Percentiles rank a stretch among this genome's conserved stretches.
Evolutionary conservation across 2,797 vertebrate genomes (phyloP).

Genomic region (Hydrocynus forskahlii): DNA sequence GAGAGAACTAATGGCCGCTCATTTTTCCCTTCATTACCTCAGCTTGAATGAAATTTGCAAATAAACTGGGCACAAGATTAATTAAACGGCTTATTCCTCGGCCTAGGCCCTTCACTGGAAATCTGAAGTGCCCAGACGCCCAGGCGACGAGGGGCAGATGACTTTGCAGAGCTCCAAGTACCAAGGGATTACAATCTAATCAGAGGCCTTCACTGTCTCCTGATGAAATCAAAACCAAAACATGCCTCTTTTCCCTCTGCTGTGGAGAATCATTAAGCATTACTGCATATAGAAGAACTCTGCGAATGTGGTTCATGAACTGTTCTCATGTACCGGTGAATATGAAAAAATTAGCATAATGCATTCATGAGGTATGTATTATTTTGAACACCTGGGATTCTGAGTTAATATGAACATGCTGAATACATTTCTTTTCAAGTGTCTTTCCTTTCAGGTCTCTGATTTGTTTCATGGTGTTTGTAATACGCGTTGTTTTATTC

Average conservation of each 20-base stretch:
- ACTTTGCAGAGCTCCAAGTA: constrained; percentile 4
- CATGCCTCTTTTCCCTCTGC: neutral
- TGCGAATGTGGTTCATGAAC: neutral
- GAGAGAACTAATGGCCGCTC: constrained; percentile 35
- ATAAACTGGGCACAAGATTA: constrained; percentile 47
- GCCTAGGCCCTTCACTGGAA: constrained; percentile 11
- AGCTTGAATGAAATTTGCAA: constrained; percentile 39
- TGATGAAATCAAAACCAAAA: constrained; percentile 33
- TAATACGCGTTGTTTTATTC: neutral
- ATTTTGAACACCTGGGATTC: neutral
- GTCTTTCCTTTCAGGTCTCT: neutral
- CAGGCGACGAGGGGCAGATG: neutral
- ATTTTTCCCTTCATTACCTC: constrained; percentile 20
- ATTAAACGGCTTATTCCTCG: constrained; percentile 44
- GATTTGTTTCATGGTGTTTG: neutral
- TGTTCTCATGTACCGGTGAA: neutral
- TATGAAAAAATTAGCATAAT: neutral
- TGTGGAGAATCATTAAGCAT: neutral
- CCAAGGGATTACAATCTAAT: constrained; percentile 31
- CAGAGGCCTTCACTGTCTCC: constrained; percentile 19
- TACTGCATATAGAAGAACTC: neutral
- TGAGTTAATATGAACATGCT: neutral
- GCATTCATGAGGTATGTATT: neutral
- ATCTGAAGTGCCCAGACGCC: constrained; percentile 22
- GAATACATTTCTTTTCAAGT: neutral